Percentiles rank a stretch among this genome's conserved stretches.
phyloP scores from a whole-genome alignment of 2,888 invertebrate genomes.

The Apamea epomidion region DNA sequence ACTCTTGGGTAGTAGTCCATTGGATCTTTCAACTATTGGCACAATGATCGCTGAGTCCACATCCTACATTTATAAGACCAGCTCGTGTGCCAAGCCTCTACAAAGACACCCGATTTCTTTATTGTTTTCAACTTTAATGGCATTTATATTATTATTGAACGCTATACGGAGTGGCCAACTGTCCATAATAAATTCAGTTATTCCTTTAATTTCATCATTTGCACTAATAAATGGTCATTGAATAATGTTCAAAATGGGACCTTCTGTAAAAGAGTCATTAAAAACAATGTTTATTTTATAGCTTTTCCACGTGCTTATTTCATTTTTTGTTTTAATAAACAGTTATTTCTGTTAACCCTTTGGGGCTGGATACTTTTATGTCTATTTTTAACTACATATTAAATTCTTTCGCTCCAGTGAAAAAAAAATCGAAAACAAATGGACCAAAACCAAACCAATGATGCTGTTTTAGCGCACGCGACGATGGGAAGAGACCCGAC shows the following conservation, averaged over 20 bases:
- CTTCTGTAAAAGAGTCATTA: neutral
- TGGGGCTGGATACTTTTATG: neutral
- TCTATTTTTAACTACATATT: neutral
- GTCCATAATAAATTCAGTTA: neutral
- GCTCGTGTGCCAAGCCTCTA: neutral
- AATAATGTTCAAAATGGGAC: neutral
- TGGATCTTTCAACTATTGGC: neutral
- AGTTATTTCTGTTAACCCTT: conserved; percentile 5
- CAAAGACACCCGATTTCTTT: neutral
- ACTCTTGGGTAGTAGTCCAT: neutral
- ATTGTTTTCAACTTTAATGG: too few relatives aligned
- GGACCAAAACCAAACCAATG: neutral
- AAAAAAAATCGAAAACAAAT: neutral
- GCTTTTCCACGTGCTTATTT: conserved; percentile 6
- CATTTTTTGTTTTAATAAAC: neutral
- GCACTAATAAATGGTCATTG: conserved; percentile 7
- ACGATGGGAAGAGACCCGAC: too few relatives aligned
- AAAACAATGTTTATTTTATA: conserved; percentile 15
- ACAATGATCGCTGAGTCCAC: neutral
- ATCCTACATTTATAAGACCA: neutral
- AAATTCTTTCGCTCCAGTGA: neutral
- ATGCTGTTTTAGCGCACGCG: too few relatives aligned
- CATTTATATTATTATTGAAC: neutral
- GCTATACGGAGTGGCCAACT: neutral
- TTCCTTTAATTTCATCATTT: conserved; percentile 13